Evolutionary conservation across 2,888 invertebrate species (phyloP), one percentile per base, ranked within the genome.

Genomic region (Ctenicera cuprea): DNA sequence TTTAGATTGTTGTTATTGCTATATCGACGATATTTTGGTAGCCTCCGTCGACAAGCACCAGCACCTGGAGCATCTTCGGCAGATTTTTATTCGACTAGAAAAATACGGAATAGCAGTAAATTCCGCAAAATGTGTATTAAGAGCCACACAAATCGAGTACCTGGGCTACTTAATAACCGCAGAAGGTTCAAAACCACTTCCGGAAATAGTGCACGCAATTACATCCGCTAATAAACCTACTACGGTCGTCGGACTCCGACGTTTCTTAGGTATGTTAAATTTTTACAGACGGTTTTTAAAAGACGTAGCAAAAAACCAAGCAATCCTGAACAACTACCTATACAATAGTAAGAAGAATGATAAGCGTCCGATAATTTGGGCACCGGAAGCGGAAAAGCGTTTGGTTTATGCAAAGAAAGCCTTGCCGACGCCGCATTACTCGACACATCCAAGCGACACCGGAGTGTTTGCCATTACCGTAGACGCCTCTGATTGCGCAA

Each of bases 21-120:
- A 59, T 18, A 38, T 62, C 0, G 62, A 62, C 22, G 62, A 62
- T 16, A 62, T 62, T 12, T 18, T 62, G 11, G 41, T 62, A n/a
- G 62, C 62, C 5, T 41, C 41, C 0, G 16, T 3, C n/a, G 22
- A 62, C 16, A 41, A 33, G 14, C 7, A 20, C 3, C 14, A 62
- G 33, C 62, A 62, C 41, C 1, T 11, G 1, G 20, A 20, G 0
- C 41, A 62, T 41, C 22, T 62, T n/a, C 14, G n/a, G 11, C 38
- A 41, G 9, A 9, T 62, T 12, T 43, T 62, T 20, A 1, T 3
- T 0, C 41, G 38, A 12, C 33, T 62, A 14, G 8, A 43, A 8
- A 11, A 62, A 3, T 38, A 18, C 37, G 18, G 18, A 12, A 11
- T 62, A 4, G 7, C 20, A 1, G 18, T 38, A 0, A 41, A 38